Evolutionary conservation across 2,797 vertebrate species (phyloP), one percentile per base, ranked within the genome.

Genomic region (Periophthalmus magnuspinnatus): DNA sequence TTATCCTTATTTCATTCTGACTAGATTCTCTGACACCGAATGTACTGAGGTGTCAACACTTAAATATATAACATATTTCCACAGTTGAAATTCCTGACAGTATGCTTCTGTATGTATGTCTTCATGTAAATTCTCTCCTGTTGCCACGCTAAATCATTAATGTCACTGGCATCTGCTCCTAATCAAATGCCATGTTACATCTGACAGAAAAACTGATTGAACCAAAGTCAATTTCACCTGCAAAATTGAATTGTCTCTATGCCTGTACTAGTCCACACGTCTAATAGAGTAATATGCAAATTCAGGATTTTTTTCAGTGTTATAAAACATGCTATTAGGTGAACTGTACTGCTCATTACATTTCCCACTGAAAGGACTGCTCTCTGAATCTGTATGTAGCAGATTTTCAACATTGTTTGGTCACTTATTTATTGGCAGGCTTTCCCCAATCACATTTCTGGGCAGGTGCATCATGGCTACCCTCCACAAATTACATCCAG

Each of bases 401-500:
- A 79, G 84, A 74, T 81, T 90, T 88, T 79, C 78, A 69, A 76
- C 74, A 64, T 72, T 67, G 70, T 85, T 83, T 50, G 80, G 84
- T 78, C 70, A 79, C 71, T 89, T 88, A 84, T 89, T 91, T 86
- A 77, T 83, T 79, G 75, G 75, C 83, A 83, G 79, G 78, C 79
- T 84, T 90, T 67, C 81, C 75, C 86, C 86, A 78, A 83, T 90
- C 82, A 78, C 81, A 80, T 91, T 89, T 82, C 83, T 76, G 81
- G 87, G 86, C 92, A 94, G 93, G 88, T 93, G 89, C 58, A 60
- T 60, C 90, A 90, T 32, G 45, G 87, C 75, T 79, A 89, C 88
- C 92, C 89, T 88, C 89, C 82, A 84, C 82, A 89, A 91, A 92
- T 92, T 93, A 93, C 83, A 80, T 86, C 88, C 83, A 78, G 89